Conservation (phyloP, 1,140 invertebrate genomes). For the Muscidifurax raptorellus region DNA sequence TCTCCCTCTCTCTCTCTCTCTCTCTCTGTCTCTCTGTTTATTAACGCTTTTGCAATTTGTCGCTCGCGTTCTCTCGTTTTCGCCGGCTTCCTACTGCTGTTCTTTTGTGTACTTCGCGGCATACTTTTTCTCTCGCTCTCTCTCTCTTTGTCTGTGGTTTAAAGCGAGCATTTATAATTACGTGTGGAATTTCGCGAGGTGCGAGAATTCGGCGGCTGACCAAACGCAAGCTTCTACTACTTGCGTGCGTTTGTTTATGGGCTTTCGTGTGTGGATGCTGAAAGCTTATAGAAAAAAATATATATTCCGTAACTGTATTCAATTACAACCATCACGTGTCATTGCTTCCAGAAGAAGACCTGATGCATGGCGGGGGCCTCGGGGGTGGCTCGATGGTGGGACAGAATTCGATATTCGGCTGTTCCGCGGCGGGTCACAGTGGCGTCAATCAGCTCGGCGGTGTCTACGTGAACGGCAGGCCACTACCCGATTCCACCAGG, state of each 20-base stretch:
- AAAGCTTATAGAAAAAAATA: too few species aligned
- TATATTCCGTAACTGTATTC: too few species aligned
- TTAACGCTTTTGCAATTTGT: constrained; percentile 15
- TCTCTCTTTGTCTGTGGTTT: too few species aligned
- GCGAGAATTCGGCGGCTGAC: too few species aligned
- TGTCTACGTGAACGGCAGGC: constrained; percentile 98
- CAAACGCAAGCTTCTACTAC: too few species aligned
- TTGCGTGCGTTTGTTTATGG: too few species aligned
- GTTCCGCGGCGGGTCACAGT: constrained; percentile 91
- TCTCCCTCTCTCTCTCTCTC: not conserved
- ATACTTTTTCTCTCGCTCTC: not conserved
- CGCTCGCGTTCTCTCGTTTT: not conserved
- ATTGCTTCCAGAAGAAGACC: constrained; percentile 72
- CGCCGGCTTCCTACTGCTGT: not conserved
- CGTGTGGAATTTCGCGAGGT: too few species aligned
- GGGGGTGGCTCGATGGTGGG: constrained; percentile 74
- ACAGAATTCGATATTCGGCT: constrained; percentile 83
- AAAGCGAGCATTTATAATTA: too few species aligned
- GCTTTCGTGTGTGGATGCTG: too few species aligned
- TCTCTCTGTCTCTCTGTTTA: not conserved
- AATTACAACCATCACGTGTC: not conserved
- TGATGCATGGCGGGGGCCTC: constrained; percentile 73
- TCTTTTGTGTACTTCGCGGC: not conserved
- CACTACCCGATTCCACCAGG: constrained; percentile 96
- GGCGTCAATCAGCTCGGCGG: constrained; percentile 99